phyloP scores from a whole-genome alignment of 2,888 invertebrate genomes.

The Cetonia aurata region DNA sequence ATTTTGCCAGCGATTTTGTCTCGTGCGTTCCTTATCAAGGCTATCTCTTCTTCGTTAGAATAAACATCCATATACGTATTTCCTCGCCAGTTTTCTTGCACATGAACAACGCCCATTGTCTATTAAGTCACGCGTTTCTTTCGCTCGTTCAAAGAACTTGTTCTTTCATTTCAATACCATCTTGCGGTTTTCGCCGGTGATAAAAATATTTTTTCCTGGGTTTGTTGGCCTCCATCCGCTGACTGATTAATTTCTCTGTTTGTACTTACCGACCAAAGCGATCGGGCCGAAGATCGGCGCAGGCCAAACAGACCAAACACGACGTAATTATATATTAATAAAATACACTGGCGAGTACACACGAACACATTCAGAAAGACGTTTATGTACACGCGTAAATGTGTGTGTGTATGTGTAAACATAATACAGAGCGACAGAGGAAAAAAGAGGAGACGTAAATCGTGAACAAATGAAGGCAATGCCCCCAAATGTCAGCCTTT shows the following conservation, averaged over 20 bases:
- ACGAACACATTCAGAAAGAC: conserved; percentile 8
- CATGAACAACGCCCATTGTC: conserved; percentile 22
- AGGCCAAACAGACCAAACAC: conserved; percentile 32
- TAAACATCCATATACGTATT: neutral
- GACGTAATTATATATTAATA: conserved; percentile 40
- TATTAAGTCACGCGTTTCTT: conserved; percentile 34
- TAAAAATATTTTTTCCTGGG: conserved; percentile 39
- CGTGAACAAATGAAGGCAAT: conserved; percentile 33
- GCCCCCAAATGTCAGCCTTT: conserved; percentile 33
- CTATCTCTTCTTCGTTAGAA: too few species aligned
- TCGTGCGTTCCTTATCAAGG: too few species aligned
- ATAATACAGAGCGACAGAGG: conserved; percentile 16
- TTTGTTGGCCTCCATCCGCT: conserved; percentile 38
- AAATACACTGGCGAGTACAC: conserved; percentile 13
- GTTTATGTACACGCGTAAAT: conserved; percentile 5
- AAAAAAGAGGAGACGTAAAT: conserved; percentile 25
- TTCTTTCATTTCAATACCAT: conserved; percentile 39
- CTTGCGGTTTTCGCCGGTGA: conserved; percentile 32
- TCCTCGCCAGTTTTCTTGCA: neutral
- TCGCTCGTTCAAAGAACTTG: conserved; percentile 25
- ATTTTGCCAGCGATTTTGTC: too few species aligned
- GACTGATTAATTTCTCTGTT: conserved; percentile 38
- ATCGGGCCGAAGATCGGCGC: conserved; percentile 22
- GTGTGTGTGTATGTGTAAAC: neutral
- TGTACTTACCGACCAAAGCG: conserved; percentile 36